Evolutionary conservation across 2,888 invertebrate genomes (phyloP).

Genomic region (Macaria liturata): DNA sequence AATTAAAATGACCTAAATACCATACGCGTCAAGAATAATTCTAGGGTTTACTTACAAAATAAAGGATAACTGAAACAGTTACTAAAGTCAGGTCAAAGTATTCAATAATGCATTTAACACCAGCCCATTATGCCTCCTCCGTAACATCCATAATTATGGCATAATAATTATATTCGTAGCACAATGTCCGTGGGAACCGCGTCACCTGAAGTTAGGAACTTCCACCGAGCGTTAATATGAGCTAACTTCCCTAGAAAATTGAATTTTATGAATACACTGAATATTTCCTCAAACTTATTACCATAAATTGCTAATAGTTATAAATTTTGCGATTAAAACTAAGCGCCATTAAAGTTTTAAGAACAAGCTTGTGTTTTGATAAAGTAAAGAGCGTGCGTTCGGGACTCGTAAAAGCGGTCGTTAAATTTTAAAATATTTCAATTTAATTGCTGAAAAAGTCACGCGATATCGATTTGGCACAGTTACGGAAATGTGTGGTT

Average conservation of each 20-base stretch:
- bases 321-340: slow-evolving; percentile 27
- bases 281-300: slow-evolving; percentile 46
- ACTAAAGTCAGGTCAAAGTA: too few species aligned
- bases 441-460: slow-evolving; percentile 6
- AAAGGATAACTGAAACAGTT: too few species aligned
- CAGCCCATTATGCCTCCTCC: slow-evolving; percentile 11
- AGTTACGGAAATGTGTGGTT: neutral
- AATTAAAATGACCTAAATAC: too few species aligned
- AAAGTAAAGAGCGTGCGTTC: slow-evolving; percentile 5
- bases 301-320: slow-evolving; percentile 31
- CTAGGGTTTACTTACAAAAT: too few species aligned
- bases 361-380: slow-evolving; percentile 6
- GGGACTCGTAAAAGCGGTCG: slow-evolving; percentile 13
- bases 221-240: slow-evolving; percentile 26
- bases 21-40: too few species aligned
- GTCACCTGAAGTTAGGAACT: slow-evolving; percentile 74
- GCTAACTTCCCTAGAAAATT: slow-evolving; percentile 31
- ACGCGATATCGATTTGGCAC: slow-evolving; percentile 19
- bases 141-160: slow-evolving; percentile 15
- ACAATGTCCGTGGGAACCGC: slow-evolving; percentile 65
- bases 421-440: slow-evolving; percentile 18
- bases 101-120: too few species aligned
- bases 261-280: slow-evolving; percentile 50
- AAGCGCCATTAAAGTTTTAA: slow-evolving; percentile 10
- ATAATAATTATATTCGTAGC: slow-evolving; percentile 33